Percentiles rank a stretch among this genome's conserved stretches.
phyloP scores from a whole-genome alignment of 2,888 invertebrate species.

The Ypsolopha sequella region DNA sequence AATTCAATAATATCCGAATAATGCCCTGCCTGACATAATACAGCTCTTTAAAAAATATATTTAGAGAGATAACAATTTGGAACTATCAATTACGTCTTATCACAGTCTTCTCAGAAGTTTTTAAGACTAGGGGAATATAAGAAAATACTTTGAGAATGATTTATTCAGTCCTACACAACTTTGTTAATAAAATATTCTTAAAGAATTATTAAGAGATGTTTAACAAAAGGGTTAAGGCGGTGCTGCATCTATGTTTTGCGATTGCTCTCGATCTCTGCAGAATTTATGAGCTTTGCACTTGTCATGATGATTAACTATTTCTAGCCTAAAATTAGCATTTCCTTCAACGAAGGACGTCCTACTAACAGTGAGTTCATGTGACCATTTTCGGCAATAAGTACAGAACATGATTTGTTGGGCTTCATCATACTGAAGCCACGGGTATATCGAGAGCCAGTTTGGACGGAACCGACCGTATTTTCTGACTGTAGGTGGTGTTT shows the following conservation, averaged over 20 bases:
- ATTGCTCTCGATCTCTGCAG: conserved; percentile 65
- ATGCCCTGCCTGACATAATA: too few species aligned
- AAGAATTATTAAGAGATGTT: neutral
- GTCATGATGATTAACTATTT: conserved; percentile 84
- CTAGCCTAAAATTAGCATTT: conserved; percentile 80
- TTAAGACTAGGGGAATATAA: too few species aligned
- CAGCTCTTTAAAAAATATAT: neutral
- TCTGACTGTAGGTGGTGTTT: conserved; percentile 28
- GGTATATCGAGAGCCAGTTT: conserved; percentile 77
- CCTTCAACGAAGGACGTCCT: conserved; percentile 85
- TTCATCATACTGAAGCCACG: conserved; percentile 82
- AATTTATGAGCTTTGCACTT: conserved; percentile 82
- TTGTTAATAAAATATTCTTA: neutral
- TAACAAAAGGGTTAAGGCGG: neutral
- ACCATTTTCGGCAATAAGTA: conserved; percentile 81
- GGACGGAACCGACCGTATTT: conserved; percentile 77
- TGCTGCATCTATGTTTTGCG: conserved; percentile 9
- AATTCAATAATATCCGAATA: neutral
- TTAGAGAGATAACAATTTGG: neutral
- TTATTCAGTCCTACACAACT: too few species aligned
- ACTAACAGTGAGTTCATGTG: conserved; percentile 75
- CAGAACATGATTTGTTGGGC: conserved; percentile 78
- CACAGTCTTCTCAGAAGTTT: too few species aligned
- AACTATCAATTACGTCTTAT: too few species aligned
- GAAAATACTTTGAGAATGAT: too few species aligned